Conservation (phyloP, 2,113 vertebrate genomes). For the Nyctereutes procyonoides region DNA sequence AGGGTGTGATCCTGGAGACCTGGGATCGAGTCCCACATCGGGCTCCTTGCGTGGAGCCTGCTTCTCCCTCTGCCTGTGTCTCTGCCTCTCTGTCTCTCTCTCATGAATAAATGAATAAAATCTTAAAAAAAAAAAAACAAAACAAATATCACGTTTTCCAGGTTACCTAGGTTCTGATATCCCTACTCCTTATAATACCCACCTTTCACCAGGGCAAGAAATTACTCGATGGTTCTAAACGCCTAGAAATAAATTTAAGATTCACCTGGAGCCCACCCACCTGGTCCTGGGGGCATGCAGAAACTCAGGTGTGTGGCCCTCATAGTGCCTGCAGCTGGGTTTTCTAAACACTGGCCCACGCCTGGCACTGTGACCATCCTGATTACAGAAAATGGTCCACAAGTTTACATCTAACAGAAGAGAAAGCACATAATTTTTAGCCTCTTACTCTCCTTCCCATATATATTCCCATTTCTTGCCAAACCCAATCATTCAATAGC, state of each 20-base stretch:
- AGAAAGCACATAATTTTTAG: not conserved
- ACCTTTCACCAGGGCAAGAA: not conserved
- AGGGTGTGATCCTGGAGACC: too few species aligned
- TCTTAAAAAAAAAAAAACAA: too few species aligned
- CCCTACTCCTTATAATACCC: too few species aligned
- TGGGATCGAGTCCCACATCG: too few species aligned
- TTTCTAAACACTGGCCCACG: not conserved
- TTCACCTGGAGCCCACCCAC: not conserved
- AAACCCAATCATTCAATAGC: not conserved
- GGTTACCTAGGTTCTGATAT: not conserved
- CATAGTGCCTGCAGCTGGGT: not conserved
- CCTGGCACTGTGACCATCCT: not conserved
- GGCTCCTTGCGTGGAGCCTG: too few species aligned
- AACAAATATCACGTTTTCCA: not conserved
- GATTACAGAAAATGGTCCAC: not conserved
- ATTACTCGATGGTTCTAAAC: not conserved
- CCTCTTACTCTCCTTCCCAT: not conserved
- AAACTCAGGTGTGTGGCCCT: not conserved
- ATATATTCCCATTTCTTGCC: not conserved
- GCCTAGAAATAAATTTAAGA: not conserved
- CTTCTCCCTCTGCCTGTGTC: too few species aligned
- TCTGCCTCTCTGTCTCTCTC: too few species aligned
- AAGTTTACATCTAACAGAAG: not conserved
- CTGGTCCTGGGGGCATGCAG: not conserved
- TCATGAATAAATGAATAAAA: too few species aligned